These are phyloP conservation scores for Proctacanthus coquilletti DNA, from an alignment of 1,140 invertebrate genomes.

Conservation along the genomic window DNA sequence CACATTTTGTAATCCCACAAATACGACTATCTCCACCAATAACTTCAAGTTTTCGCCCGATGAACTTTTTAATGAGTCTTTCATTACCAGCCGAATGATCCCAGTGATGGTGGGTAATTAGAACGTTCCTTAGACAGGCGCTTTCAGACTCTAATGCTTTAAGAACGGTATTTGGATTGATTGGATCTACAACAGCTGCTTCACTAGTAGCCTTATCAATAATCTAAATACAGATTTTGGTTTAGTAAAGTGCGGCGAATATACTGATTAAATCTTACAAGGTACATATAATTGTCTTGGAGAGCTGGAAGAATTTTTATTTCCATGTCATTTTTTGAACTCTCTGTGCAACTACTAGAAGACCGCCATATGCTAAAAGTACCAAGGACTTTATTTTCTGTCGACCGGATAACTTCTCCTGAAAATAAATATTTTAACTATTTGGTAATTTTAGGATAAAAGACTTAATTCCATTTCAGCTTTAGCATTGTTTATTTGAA, in stretches of 20 bases:
- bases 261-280: constrained; percentile 43
- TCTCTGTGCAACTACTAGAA: too few relatives aligned
- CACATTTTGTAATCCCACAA: constrained; percentile 51
- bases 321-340: too few relatives aligned
- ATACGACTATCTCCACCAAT: constrained; percentile 79
- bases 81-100: constrained; percentile 90
- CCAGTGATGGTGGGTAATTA: constrained; percentile 95
- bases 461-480: too few relatives aligned
- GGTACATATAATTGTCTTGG: constrained; percentile 95
- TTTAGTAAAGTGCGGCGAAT: too few relatives aligned
- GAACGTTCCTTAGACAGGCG: constrained; percentile 58
- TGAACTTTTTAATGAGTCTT: constrained; percentile 45
- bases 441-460: too few relatives aligned
- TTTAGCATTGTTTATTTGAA: too few relatives aligned
- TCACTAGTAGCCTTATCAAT: constrained; percentile 66
- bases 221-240: constrained; percentile 39
- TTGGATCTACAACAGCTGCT: constrained; percentile 83
- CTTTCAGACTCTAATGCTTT: constrained; percentile 48
- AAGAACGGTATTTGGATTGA: constrained; percentile 62
- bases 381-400: too few relatives aligned
- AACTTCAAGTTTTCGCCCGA: constrained; percentile 36
- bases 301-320: constrained; percentile 57
- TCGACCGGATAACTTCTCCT: too few relatives aligned
- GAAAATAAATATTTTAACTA: too few relatives aligned
- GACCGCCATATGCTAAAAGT: too few relatives aligned